Percentiles rank a stretch among this genome's conserved stretches.
These are phyloP conservation scores for Salvelinus fontinalis DNA, from an alignment of 2,113 vertebrate genomes.

Conservation along the genomic window DNA sequence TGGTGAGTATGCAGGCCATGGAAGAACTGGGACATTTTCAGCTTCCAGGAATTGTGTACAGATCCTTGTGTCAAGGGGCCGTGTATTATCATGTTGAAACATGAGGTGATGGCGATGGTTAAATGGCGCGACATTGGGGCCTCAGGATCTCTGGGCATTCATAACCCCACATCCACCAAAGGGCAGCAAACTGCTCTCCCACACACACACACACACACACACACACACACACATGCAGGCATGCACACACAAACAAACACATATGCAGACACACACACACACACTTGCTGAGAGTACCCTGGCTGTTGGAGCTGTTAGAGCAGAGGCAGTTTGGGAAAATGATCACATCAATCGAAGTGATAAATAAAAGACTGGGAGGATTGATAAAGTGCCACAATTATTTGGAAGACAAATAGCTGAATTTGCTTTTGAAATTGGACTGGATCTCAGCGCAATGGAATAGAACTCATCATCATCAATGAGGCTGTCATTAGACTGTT, in stretches of 20 bases:
- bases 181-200: no score
- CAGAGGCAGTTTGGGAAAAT: slow-evolving; percentile 68
- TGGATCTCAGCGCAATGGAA: slow-evolving; percentile 72
- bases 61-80: no score
- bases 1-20: no score
- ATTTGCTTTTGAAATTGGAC: slow-evolving; percentile 79
- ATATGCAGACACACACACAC: slow-evolving; percentile 1
- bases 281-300: slow-evolving; percentile 26
- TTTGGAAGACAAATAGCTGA: slow-evolving; percentile 76
- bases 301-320: slow-evolving; percentile 42
- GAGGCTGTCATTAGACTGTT: slow-evolving; percentile 69
- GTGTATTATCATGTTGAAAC: no score
- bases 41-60: no score
- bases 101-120: no score
- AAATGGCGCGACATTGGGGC: no score
- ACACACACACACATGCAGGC: slow-evolving; percentile 6
- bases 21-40: no score
- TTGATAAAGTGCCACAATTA: slow-evolving; percentile 79
- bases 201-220: no score
- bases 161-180: no score
- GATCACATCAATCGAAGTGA: slow-evolving; percentile 78
- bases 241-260: neutral
- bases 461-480: slow-evolving; percentile 76
- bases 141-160: no score
- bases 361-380: slow-evolving; percentile 76